phyloP scores from a whole-genome alignment of 1,140 invertebrate species.

The Muscidifurax raptorellus region DNA sequence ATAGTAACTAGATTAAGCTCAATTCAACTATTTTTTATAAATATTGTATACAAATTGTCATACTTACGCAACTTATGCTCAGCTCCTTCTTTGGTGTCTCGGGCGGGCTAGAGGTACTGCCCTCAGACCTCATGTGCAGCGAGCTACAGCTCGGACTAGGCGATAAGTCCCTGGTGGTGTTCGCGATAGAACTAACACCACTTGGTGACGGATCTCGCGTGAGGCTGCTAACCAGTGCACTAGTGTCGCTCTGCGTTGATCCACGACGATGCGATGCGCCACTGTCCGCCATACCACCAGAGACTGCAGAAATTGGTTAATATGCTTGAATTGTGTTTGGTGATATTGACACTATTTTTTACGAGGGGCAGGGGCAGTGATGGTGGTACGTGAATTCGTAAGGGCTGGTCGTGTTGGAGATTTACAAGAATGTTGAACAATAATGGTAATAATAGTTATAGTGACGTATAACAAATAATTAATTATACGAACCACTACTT shows the following conservation, averaged over 20 bases:
- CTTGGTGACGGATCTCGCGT: slow-evolving; percentile 78
- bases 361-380: too few relatives aligned
- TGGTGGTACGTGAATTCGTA: too few relatives aligned
- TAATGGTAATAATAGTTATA: too few relatives aligned
- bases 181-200: slow-evolving; percentile 73
- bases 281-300: slow-evolving; percentile 73
- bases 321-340: background rate
- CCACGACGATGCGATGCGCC: slow-evolving; percentile 74
- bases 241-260: slow-evolving; percentile 81
- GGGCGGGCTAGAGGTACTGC: slow-evolving; percentile 73
- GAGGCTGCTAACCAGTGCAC: slow-evolving; percentile 80
- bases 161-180: slow-evolving; percentile 78
- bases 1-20: background rate
- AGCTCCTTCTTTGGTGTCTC: slow-evolving; percentile 73
- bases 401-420: too few relatives aligned
- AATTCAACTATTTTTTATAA: background rate
- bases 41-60: background rate
- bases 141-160: slow-evolving; percentile 79
- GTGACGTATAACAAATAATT: too few relatives aligned
- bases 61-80: slow-evolving; percentile 59
- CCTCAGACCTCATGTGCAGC: slow-evolving; percentile 76
- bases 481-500: too few relatives aligned
- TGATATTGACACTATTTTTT: background rate
- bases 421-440: too few relatives aligned
- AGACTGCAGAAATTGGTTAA: slow-evolving; percentile 61